Evolutionary conservation across 2,113 vertebrate species (phyloP), one percentile per base, ranked within the genome.

Genomic region (Pithys albifrons): DNA sequence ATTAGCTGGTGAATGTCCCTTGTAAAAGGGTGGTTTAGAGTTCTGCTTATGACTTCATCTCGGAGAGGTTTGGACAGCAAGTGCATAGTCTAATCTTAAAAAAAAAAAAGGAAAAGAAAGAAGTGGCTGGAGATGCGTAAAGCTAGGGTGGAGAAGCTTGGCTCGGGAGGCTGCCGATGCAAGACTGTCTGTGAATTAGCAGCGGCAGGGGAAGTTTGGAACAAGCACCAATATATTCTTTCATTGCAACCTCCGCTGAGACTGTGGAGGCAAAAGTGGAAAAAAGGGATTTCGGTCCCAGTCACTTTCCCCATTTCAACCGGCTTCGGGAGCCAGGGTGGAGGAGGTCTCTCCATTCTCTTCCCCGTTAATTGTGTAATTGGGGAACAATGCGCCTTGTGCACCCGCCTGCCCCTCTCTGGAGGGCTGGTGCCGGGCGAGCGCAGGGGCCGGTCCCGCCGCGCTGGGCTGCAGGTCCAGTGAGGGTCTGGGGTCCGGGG

Each of bases 211-310:
- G 83, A 96, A 95, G 95, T 97, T 95, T 92, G 77, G 95, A 97
- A 95, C 80, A 67, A 92, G 95, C 96, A 86, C 88, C 96, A 55
- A 67, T 84, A 62, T 91, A 88, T 95, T 87, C 89, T 87, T 96
- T 96, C 93, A 70, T 91, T 91, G 91, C 92, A 94, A 84, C 87
- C 92, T 97, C 95, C 91, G 46, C 97, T 95, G 94, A 94, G 87
- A 41, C 6, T 41, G 95, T n/a, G 59, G 85, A 87, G 52, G 83
- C 74, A 79, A 55, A 75, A 29, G n/a, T 31, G n/a, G 6, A 8
- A 27, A 86, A 84, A 83, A 83, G 27, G 25, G 61, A 85, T 95
- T 87, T 93, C 48, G 4, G 66, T 78, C 87, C 87, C 73, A 76
- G 18, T 59, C 91, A 91, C 77, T 87, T 97, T 96, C 94, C 88